These are phyloP conservation scores for Carposina sasakii DNA, from an alignment of 1,140 invertebrate species.

Conservation along the genomic window DNA sequence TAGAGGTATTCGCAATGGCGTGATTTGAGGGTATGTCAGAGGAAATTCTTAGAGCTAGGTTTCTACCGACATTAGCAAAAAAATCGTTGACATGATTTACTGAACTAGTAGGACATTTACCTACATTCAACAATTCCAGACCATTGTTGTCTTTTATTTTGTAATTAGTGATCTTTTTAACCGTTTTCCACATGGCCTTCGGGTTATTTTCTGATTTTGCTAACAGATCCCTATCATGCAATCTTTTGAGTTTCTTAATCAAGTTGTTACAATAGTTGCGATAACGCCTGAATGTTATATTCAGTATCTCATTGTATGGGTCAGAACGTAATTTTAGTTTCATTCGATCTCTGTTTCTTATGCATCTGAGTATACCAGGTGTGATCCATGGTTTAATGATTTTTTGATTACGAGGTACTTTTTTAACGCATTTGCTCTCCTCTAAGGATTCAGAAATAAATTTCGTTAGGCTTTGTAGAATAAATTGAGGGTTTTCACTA, in stretches of 20 bases:
- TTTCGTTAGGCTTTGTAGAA: not conserved
- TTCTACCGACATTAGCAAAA: conserved; percentile 2
- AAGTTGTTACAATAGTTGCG: conserved; percentile 9
- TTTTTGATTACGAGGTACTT: not conserved
- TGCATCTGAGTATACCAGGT: conserved; percentile 4
- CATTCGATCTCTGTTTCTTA: conserved; percentile 7
- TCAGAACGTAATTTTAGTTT: not conserved
- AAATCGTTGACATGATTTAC: conserved; percentile 2
- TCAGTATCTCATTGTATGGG: conserved; percentile 2
- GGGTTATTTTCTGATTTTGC: not conserved
- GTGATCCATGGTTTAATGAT: conserved; percentile 11
- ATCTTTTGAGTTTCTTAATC: conserved; percentile 6
- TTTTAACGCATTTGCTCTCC: not conserved
- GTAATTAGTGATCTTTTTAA: conserved; percentile 7
- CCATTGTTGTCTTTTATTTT: not conserved
- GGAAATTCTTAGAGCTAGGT: not conserved
- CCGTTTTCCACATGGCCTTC: conserved; percentile 6
- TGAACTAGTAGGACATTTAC: not conserved
- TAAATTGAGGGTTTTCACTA: not conserved
- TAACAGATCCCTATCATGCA: not conserved
- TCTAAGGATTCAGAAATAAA: not conserved
- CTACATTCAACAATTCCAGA: not conserved
- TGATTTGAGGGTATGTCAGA: no score
- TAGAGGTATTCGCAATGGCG: not conserved
- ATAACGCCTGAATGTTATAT: conserved; percentile 4